Conservation (phyloP, 2,113 vertebrate species). For the Ramphastos sulfuratus region DNA sequence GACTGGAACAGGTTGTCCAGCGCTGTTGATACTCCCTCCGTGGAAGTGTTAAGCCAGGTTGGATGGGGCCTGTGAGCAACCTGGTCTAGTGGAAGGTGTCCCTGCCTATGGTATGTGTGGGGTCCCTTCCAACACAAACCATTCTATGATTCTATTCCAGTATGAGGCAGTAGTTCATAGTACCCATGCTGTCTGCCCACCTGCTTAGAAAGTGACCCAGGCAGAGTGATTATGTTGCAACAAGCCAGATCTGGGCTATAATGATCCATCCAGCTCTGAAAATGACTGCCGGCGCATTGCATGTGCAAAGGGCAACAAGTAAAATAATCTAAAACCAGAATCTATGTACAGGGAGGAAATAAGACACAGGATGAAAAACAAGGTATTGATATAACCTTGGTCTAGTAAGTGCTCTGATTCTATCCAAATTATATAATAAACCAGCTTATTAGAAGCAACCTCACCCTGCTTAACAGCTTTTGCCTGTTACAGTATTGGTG, state of each 20-base stretch:
- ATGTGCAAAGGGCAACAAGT: background rate
- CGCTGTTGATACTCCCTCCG: background rate
- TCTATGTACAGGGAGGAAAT: background rate
- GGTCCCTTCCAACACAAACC: background rate
- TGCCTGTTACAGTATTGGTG: background rate
- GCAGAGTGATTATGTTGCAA: accelerated
- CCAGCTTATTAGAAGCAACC: background rate
- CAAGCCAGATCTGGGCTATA: background rate
- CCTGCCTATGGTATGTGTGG: background rate
- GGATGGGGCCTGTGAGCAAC: no score
- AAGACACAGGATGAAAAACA: background rate
- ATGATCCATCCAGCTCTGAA: background rate
- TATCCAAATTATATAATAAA: background rate
- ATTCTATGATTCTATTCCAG: background rate
- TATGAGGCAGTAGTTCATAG: accelerated
- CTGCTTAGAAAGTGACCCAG: accelerated
- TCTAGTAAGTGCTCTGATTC: background rate
- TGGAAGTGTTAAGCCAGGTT: background rate
- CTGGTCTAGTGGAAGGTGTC: background rate
- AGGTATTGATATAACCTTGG: accelerated
- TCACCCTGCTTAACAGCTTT: background rate
- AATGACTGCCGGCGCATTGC: accelerated
- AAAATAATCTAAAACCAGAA: background rate
- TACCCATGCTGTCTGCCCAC: accelerated
- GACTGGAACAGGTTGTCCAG: background rate